Evolutionary conservation across 30 jellyfish, hydroid and myxozoan genomes (phyloP).

Genomic region (Rhopilema esculentum): DNA sequence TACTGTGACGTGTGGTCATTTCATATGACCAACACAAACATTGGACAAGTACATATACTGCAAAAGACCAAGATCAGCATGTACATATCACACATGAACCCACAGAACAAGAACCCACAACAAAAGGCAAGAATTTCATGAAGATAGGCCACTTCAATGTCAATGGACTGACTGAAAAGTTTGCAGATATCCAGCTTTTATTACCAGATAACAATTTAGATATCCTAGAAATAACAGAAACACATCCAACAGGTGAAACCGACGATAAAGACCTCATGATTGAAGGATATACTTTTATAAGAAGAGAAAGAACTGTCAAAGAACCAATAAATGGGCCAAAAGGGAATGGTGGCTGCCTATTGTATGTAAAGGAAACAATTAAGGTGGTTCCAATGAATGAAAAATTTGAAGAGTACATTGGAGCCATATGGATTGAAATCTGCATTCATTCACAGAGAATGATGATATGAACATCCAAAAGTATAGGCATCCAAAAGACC

Average conservation of each 20-base stretch:
- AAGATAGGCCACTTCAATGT: too few relatives aligned
- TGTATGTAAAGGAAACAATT: constrained; percentile 6
- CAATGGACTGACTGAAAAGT: too few relatives aligned
- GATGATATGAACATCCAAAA: too few relatives aligned
- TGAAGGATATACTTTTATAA: constrained; percentile 5
- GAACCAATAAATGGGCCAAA: too few relatives aligned
- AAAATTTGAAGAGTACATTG: constrained; percentile 12
- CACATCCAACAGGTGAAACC: neutral
- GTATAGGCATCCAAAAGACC: too few relatives aligned
- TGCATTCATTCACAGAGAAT: too few relatives aligned
- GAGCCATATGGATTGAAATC: constrained; percentile 16
- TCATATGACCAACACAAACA: neutral
- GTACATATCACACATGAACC: neutral
- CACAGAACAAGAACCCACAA: neutral
- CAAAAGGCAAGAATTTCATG: neutral
- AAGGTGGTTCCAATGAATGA: neutral
- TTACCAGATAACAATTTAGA: too few relatives aligned
- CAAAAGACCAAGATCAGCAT: constrained; percentile 13
- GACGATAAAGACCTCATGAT: constrained; percentile 22
- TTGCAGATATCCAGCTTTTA: too few relatives aligned
- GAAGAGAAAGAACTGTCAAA: constrained; percentile 38
- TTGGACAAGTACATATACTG: constrained; percentile 3
- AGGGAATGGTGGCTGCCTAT: constrained; percentile 17
- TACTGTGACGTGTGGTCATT: neutral
- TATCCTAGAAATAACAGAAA: too few relatives aligned